These are phyloP conservation scores for Harpagus bidentatus DNA, from an alignment of 2,113 vertebrate species.

Conservation along the genomic window DNA sequence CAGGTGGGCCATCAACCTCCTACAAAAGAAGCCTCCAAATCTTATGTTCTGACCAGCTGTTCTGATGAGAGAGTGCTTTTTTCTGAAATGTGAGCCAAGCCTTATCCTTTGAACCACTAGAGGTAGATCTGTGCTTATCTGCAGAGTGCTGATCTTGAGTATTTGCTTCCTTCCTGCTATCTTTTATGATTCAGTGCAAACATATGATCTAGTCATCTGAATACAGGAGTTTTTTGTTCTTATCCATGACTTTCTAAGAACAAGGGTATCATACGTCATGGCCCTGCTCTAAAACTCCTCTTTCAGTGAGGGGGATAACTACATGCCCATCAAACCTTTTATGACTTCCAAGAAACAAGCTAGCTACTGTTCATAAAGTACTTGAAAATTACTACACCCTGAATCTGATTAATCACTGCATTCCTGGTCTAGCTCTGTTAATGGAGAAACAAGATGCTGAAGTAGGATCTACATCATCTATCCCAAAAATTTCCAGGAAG, in stretches of 20 bases:
- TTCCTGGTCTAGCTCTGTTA: background rate
- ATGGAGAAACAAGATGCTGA: background rate
- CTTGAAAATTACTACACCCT: background rate
- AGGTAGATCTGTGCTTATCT: background rate
- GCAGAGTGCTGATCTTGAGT: background rate
- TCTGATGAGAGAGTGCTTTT: background rate
- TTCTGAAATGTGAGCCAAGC: background rate
- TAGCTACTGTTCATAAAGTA: background rate
- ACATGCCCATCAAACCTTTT: background rate
- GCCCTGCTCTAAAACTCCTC: background rate
- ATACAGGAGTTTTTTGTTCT: background rate
- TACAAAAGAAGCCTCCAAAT: background rate
- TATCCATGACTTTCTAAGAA: background rate
- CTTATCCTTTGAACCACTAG: background rate
- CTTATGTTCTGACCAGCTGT: background rate
- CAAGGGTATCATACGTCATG: accelerated
- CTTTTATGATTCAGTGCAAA: background rate
- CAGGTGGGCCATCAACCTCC: background rate
- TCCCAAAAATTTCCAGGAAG: background rate
- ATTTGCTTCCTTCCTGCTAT: background rate
- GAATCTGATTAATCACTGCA: background rate
- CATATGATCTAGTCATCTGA: background rate
- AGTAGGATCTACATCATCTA: background rate
- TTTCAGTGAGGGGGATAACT: background rate
- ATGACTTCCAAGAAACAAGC: background rate